Percentiles rank a stretch among this genome's conserved stretches.
phyloP scores from a whole-genome alignment of 1,140 invertebrate species.

The Riptortus pedestris region DNA sequence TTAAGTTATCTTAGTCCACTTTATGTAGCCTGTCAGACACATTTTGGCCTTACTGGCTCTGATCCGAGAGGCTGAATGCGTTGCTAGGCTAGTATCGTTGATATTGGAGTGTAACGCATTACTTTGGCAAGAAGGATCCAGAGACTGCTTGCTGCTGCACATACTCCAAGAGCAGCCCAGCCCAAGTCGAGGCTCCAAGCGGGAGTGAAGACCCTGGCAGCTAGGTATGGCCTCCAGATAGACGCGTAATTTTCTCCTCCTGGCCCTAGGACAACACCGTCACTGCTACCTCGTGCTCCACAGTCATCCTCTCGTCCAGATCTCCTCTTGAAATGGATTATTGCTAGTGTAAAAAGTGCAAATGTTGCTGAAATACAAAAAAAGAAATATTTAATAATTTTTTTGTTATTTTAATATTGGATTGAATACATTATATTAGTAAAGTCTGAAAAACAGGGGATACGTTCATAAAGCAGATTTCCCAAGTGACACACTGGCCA shows the following conservation, averaged over 20 bases:
- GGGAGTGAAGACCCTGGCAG: constrained; percentile 57
- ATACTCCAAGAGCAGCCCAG: constrained; percentile 68
- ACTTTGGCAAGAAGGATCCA: constrained; percentile 83
- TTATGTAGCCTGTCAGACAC: too few species aligned
- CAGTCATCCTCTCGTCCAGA: constrained; percentile 23
- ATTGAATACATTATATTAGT: too few species aligned
- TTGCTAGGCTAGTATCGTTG: constrained; percentile 20
- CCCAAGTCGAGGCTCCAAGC: constrained; percentile 74
- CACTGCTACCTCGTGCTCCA: constrained; percentile 35
- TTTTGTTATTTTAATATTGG: background rate
- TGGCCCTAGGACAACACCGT: constrained; percentile 36
- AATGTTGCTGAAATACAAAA: constrained; percentile 60
- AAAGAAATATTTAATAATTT: background rate
- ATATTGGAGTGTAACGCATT: constrained; percentile 61
- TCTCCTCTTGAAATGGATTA: constrained; percentile 73
- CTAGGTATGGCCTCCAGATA: constrained; percentile 38
- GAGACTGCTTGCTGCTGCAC: constrained; percentile 61
- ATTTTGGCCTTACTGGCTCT: too few species aligned
- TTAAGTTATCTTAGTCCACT: too few species aligned
- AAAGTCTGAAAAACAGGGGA: too few species aligned
- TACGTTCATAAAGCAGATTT: too few species aligned
- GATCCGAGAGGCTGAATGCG: too few species aligned
- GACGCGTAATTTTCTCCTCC: constrained; percentile 5
- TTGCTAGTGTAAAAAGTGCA: constrained; percentile 76
- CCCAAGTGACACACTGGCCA: too few species aligned